Evolutionary conservation across 2,888 invertebrate genomes (phyloP).

Genomic region (Odontothrips loti): DNA sequence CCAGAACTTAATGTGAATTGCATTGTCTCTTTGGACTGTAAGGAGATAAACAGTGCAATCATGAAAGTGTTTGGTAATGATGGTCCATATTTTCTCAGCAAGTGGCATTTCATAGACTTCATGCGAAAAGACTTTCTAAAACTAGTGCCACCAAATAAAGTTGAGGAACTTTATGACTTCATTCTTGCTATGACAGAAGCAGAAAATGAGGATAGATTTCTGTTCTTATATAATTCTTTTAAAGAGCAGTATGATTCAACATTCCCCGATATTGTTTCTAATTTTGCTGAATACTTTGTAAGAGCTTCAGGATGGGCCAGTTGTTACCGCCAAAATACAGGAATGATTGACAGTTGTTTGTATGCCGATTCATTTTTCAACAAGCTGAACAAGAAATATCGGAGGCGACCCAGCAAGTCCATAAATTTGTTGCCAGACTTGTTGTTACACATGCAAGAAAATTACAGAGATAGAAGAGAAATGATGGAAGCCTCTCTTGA

Average conservation of each 20-base stretch:
- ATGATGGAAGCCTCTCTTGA: background rate
- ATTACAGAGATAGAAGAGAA: background rate
- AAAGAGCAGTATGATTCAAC: background rate
- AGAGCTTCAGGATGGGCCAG: background rate
- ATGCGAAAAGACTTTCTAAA: slow-evolving; percentile 10
- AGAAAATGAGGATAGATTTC: slow-evolving; percentile 11
- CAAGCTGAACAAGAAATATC: background rate
- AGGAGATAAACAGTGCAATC: background rate
- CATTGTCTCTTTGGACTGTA: background rate
- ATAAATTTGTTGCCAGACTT: background rate
- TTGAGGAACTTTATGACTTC: background rate
- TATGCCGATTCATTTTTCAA: slow-evolving; percentile 10
- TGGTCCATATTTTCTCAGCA: slow-evolving; percentile 8
- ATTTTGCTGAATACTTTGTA: slow-evolving; percentile 18
- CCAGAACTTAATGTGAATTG: slow-evolving; percentile 12
- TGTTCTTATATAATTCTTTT: background rate
- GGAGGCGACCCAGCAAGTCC: background rate
- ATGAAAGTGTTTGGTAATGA: background rate
- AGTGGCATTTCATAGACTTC: slow-evolving; percentile 3
- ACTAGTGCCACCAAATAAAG: background rate
- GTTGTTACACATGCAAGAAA: background rate
- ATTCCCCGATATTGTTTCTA: background rate
- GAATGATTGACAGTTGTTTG: slow-evolving; percentile 1
- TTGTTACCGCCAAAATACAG: background rate
- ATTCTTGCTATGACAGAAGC: background rate